A percentile compares a stretch with the other conserved stretches of the same genome.
Evolutionary conservation across 2,113 vertebrate species (phyloP).

Genomic region (Chaetodon trifascialis): DNA sequence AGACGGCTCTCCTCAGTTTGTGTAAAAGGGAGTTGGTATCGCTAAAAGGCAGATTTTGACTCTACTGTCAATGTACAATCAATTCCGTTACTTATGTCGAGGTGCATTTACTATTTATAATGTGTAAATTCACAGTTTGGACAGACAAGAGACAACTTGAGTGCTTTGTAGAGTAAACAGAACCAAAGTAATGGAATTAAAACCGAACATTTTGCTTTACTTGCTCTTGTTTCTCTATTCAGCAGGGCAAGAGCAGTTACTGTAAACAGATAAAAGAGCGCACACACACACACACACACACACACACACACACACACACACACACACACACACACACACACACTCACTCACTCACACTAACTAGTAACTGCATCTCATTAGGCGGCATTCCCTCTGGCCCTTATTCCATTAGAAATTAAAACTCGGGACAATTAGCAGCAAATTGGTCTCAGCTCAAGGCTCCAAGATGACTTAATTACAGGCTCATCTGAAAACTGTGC

Average conservation of each 20-base stretch:
- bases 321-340: conserved; percentile 21
- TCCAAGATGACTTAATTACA: conserved; percentile 82
- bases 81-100: conserved; percentile 29
- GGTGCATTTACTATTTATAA: conserved; percentile 33
- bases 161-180: conserved; percentile 63
- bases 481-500: conserved; percentile 64
- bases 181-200: conserved; percentile 54
- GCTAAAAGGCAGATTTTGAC: conserved; percentile 24
- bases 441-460: conserved; percentile 82
- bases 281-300: conserved; percentile 46
- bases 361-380: conserved; percentile 74
- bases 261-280: conserved; percentile 74
- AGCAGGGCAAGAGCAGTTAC: conserved; percentile 65
- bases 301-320: conserved; percentile 41
- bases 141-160: conserved; percentile 35
- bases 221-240: conserved; percentile 65
- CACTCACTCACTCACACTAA: conserved; percentile 36
- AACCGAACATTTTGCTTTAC: conserved; percentile 65
- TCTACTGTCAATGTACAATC: conserved; percentile 22
- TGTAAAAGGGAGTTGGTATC: conserved; percentile 22
- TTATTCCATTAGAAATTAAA: conserved; percentile 84
- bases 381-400: conserved; percentile 76
- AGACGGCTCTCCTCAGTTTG: conserved; percentile 34
- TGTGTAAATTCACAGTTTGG: conserved; percentile 35
- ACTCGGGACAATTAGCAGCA: conserved; percentile 81